These are phyloP conservation scores for Patella depressa DNA, from an alignment of 2,888 invertebrate genomes.

Conservation along the genomic window DNA sequence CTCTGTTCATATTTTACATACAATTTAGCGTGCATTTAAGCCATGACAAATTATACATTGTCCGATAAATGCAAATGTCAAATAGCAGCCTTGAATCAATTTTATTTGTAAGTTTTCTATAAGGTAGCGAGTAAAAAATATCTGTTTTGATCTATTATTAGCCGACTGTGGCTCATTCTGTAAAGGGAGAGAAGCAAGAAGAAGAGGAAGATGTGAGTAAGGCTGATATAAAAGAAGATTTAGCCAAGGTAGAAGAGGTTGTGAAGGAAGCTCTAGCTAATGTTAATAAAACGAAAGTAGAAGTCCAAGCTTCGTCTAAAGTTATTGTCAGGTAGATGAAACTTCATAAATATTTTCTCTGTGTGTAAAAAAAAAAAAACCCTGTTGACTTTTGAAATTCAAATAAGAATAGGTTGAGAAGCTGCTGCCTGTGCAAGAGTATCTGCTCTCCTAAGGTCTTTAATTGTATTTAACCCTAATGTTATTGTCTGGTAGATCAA, in stretches of 20 bases:
- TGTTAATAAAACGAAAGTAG: slow-evolving; percentile 48
- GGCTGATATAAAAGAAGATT: slow-evolving; percentile 34
- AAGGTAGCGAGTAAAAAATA: not conserved
- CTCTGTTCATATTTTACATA: not conserved
- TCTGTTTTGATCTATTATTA: slow-evolving; percentile 14
- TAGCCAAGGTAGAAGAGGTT: slow-evolving; percentile 42
- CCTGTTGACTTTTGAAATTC: no score
- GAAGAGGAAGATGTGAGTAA: slow-evolving; percentile 39
- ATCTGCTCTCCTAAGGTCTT: no score
- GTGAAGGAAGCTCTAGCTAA: slow-evolving; percentile 53
- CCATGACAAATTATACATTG: no score
- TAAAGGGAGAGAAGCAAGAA: slow-evolving; percentile 50
- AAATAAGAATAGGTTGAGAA: no score
- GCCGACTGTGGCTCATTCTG: slow-evolving; percentile 24
- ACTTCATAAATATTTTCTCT: not conserved
- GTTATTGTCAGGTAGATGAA: slow-evolving; percentile 47
- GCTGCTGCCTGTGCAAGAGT: no score
- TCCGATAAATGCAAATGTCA: no score
- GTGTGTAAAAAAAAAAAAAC: no score
- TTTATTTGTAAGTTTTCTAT: not conserved
- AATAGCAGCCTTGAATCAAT: not conserved
- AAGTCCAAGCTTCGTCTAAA: slow-evolving; percentile 26
- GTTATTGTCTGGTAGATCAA: no score
- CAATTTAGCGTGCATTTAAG: not conserved
- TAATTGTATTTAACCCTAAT: no score